Evolutionary conservation across 2,797 vertebrate genomes (phyloP).

Genomic region (Microctenopoma lineatum): DNA sequence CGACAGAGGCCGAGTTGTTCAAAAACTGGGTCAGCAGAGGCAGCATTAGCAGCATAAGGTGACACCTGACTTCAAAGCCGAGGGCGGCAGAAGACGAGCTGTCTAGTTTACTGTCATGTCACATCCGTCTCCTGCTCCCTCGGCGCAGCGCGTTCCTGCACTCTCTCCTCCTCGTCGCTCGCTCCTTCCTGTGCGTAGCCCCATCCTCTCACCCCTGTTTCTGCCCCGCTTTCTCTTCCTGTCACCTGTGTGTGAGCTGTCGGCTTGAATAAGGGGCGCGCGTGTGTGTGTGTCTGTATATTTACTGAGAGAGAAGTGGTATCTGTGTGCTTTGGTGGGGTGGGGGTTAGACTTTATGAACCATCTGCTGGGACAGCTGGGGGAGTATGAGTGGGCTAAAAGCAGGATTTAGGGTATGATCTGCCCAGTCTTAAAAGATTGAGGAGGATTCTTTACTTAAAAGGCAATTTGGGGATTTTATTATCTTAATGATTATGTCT

Average conservation of each 20-base stretch:
- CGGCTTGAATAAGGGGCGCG: constrained; percentile 25
- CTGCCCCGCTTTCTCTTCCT: constrained; percentile 47
- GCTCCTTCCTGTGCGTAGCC: constrained; percentile 13
- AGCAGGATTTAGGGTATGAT: constrained; percentile 68
- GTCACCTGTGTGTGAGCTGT: constrained; percentile 51
- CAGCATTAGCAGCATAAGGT: constrained; percentile 43
- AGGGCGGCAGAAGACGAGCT: constrained; percentile 35
- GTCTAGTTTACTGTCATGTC: constrained; percentile 59
- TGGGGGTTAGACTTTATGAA: constrained; percentile 31
- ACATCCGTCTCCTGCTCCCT: constrained; percentile 47
- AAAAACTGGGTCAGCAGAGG: constrained; percentile 60
- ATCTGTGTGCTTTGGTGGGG: constrained; percentile 16
- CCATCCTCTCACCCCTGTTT: constrained; percentile 23
- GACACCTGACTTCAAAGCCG: constrained; percentile 58
- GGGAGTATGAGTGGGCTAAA: constrained; percentile 44
- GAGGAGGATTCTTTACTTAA: constrained; percentile 51
- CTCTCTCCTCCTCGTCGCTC: constrained; percentile 39
- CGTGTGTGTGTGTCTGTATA: constrained; percentile 20
- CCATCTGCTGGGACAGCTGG: constrained; percentile 82
- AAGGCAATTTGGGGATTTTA: constrained; percentile 45
- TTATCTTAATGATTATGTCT: constrained; percentile 6
- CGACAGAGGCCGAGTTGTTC: constrained; percentile 16
- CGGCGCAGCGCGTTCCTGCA: neutral
- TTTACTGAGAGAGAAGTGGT: constrained; percentile 15
- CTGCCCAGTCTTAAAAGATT: constrained; percentile 52